phyloP scores from a whole-genome alignment of 2,888 invertebrate genomes.

The Chromoteleia sp. region DNA sequence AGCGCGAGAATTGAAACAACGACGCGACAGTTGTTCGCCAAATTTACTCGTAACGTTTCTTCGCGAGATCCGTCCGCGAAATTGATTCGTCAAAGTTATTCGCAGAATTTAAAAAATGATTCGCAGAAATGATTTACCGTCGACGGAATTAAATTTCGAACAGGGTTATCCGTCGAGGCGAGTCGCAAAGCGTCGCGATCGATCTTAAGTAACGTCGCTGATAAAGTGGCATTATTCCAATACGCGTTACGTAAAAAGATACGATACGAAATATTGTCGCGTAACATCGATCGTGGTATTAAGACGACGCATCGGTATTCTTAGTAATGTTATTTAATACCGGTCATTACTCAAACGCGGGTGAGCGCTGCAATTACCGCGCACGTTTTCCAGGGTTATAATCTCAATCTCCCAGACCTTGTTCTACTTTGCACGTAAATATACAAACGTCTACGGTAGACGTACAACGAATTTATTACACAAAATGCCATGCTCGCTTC shows the following conservation, averaged over 20 bases:
- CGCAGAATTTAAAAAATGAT: no score
- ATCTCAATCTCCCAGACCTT: constrained; percentile 56
- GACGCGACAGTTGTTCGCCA: no score
- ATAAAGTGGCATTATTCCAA: constrained; percentile 23
- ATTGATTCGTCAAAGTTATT: no score
- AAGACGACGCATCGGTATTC: constrained; percentile 47
- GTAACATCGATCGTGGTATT: constrained; percentile 45
- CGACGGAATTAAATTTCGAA: neutral
- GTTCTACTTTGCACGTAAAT: constrained; percentile 48
- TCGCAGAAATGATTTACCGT: neutral
- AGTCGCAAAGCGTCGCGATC: constrained; percentile 24
- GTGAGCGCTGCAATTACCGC: constrained; percentile 48
- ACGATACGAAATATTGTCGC: constrained; percentile 40
- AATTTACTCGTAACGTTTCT: no score
- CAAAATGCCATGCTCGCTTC: constrained; percentile 10
- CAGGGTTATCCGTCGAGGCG: neutral
- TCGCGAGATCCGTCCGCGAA: no score
- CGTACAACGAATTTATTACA: constrained; percentile 29
- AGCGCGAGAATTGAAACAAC: neutral
- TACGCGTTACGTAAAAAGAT: constrained; percentile 43
- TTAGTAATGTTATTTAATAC: constrained; percentile 50
- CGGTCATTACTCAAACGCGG: constrained; percentile 49
- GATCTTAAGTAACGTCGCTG: constrained; percentile 13
- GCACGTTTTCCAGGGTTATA: constrained; percentile 49
- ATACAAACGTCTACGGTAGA: constrained; percentile 30